Evolutionary conservation across 2,797 vertebrate species (phyloP).

Genomic region (Macropus fuliginosus): DNA sequence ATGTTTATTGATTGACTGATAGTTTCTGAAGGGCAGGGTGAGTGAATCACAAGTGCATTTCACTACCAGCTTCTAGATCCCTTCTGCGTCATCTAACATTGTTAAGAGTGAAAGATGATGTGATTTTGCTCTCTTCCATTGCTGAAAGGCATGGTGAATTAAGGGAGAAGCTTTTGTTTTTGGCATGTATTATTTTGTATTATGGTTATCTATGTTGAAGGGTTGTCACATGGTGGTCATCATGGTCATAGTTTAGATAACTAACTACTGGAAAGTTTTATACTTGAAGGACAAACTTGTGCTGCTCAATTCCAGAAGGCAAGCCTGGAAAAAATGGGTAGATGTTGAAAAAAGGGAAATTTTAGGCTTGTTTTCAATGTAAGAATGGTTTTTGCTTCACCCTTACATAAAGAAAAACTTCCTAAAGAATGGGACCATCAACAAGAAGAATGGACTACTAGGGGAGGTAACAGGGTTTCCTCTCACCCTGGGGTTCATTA

Average conservation of each 20-base stretch:
- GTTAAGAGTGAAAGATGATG: background rate
- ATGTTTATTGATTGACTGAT: background rate
- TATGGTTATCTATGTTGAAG: background rate
- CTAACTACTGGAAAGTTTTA: background rate
- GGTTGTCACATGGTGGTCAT: background rate
- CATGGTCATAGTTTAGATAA: background rate
- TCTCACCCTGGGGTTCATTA: background rate
- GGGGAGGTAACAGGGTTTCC: background rate
- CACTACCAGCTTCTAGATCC: background rate
- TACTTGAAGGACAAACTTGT: background rate
- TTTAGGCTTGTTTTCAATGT: background rate
- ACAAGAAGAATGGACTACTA: background rate
- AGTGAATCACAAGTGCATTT: background rate
- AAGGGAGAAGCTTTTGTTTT: background rate
- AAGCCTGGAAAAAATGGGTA: background rate
- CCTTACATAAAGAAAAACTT: background rate
- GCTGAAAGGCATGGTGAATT: background rate
- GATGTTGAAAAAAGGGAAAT: background rate
- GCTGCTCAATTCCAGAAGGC: background rate
- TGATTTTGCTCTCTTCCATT: background rate
- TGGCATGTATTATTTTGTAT: background rate
- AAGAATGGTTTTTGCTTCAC: background rate
- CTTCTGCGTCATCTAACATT: background rate
- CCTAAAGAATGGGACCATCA: background rate
- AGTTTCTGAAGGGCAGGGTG: background rate